Percentiles rank a stretch among this genome's conserved stretches.
Conservation (phyloP, 2,113 vertebrate genomes). For the Propithecus coquereli region DNA sequence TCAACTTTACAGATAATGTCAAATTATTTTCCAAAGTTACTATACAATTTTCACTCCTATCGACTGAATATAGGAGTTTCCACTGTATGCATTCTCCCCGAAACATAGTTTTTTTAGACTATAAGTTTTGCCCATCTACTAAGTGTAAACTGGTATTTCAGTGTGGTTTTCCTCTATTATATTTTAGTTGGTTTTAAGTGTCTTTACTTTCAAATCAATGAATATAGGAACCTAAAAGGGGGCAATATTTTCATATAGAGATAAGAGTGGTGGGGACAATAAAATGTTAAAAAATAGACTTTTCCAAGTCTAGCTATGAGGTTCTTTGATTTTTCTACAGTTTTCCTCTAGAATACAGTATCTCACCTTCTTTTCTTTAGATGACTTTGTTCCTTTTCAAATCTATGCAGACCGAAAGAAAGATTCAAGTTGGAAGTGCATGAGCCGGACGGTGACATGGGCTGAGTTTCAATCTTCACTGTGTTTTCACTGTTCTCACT, state of each 20-base stretch:
- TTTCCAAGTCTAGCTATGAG: background rate
- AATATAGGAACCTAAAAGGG: background rate
- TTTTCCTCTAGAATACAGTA: background rate
- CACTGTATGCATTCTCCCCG: background rate
- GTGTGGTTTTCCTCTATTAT: background rate
- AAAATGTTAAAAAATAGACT: background rate
- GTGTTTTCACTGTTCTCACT: slow-evolving; percentile 60
- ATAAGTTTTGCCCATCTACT: background rate
- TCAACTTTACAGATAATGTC: background rate
- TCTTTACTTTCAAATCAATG: slow-evolving; percentile 13
- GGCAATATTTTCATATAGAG: background rate
- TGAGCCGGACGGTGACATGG: slow-evolving; percentile 62
- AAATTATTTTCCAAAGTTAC: background rate
- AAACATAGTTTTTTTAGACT: background rate
- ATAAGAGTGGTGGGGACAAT: background rate
- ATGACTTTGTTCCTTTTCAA: slow-evolving; percentile 74
- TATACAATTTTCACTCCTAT: background rate
- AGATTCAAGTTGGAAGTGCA: slow-evolving; percentile 73
- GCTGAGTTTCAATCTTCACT: background rate
- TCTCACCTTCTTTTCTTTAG: slow-evolving; percentile 84
- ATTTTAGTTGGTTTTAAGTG: background rate
- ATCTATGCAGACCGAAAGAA: slow-evolving; percentile 69
- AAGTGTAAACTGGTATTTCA: background rate
- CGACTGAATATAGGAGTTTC: background rate
- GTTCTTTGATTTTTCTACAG: background rate